Percentiles rank a stretch among this genome's conserved stretches.
These are phyloP conservation scores for Sebastes matsubarae DNA, from an alignment of 2,797 vertebrate genomes.

Conservation along the genomic window DNA sequence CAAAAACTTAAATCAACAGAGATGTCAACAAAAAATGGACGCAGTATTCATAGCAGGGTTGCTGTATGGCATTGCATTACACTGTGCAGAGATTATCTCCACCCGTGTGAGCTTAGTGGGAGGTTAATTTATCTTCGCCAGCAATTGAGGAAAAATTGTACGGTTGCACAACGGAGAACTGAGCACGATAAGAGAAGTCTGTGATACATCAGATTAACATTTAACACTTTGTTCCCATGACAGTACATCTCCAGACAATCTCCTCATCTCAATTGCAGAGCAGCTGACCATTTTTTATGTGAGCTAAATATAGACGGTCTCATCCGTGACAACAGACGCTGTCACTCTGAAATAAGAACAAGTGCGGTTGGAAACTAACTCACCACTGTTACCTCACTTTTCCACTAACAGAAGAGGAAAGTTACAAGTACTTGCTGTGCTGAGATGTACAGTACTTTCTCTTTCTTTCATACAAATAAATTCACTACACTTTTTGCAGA, in stretches of 20 bases:
- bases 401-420: constrained; percentile 45
- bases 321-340: constrained; percentile 17
- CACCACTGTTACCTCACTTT: constrained; percentile 56
- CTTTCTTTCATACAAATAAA: not conserved
- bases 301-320: constrained; percentile 65
- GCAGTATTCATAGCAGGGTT: not conserved
- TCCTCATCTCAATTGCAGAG: not conserved
- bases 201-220: not conserved
- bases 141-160: not conserved
- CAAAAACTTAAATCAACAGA: not conserved
- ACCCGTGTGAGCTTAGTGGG: not conserved
- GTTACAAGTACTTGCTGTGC: not conserved
- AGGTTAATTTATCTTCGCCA: not conserved
- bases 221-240: not conserved
- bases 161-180: not conserved
- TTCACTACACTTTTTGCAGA: not conserved
- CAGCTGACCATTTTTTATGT: constrained; percentile 14
- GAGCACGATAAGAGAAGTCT: not conserved
- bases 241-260: not conserved
- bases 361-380: constrained; percentile 74
- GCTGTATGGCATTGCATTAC: not conserved
- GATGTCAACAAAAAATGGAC: not conserved
- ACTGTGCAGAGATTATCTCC: not conserved
- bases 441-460: not conserved
- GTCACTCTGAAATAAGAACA: constrained; percentile 34